These are phyloP conservation scores for Aptenodytes forsteri DNA, from an alignment of 2,113 vertebrate genomes.

Conservation along the genomic window DNA sequence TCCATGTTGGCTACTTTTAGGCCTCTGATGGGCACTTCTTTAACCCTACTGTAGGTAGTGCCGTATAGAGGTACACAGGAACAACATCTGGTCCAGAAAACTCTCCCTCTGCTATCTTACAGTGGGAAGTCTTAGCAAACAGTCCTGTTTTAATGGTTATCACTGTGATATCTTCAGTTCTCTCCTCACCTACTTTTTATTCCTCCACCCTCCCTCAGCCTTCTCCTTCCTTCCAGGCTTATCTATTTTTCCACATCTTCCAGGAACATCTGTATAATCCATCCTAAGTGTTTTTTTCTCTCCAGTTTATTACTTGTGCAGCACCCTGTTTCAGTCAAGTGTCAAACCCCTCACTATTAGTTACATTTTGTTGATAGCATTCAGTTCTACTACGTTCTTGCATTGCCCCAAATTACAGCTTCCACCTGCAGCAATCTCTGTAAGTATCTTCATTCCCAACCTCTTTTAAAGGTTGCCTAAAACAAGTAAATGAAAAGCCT, in stretches of 20 bases:
- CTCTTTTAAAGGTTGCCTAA: background rate
- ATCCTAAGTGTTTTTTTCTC: background rate
- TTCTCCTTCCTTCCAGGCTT: background rate
- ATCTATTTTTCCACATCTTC: background rate
- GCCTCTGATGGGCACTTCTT: background rate
- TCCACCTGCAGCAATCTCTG: background rate
- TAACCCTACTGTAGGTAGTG: background rate
- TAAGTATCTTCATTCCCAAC: background rate
- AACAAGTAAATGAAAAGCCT: background rate
- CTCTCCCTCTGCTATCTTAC: background rate
- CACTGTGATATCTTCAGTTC: background rate
- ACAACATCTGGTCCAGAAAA: background rate
- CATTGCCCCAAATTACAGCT: background rate
- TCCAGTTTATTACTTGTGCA: background rate
- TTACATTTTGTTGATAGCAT: background rate
- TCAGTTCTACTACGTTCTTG: background rate
- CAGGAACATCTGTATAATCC: background rate
- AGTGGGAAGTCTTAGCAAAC: background rate
- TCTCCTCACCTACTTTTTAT: background rate
- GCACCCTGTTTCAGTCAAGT: background rate
- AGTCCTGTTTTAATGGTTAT: background rate
- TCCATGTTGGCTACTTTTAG: background rate
- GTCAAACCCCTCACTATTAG: background rate
- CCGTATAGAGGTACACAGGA: accelerated
- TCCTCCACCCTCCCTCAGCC: background rate